Evolutionary conservation across 2,888 invertebrate genomes (phyloP), one percentile per base, ranked within the genome.

Genomic region (Phytoseiulus persimilis): DNA sequence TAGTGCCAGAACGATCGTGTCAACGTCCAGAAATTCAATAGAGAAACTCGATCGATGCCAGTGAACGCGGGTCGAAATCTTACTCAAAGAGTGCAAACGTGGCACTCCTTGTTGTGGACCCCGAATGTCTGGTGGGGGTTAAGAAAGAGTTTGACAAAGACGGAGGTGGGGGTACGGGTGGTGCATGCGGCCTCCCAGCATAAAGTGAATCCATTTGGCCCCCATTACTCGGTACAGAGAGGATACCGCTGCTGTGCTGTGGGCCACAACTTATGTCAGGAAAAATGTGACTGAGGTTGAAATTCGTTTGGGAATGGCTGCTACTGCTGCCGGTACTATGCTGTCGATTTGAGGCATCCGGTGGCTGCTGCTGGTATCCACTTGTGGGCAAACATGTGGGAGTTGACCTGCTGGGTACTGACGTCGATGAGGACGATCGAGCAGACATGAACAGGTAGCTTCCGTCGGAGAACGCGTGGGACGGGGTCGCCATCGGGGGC

Each of bases 261-360:
- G 32, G 87, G 33, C 87, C 87, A 45, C 87, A 87, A 33, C 87
- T 33, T 11, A 91, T 91, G 65, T 91, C 91, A 23, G 91, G 91
- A 32, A 91, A 90, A 11, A 91, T 91, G 90, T 91, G 91, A 83
- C 91, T 91, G 32, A 91, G 89, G 65, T 91, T 91, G 83, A 91
- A 91, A 83, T 91, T 91, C 1, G 91, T 87, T 33, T 33, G 32
- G n/a, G 39, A 39, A 39, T 87, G 87, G 45, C 87, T 45, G n/a
- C 32, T 33, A 23, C 65, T 18, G 65, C 65, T 18, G 28, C 65
- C 28, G 65, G 23, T 11, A 65, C 65, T 28, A 28, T 65, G 65
- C 18, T 65, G 45, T 14, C 39, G 87, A 45, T n/a, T 87, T n/a
- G 87, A 32, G 32, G 87, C 33, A 87, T 87, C 87, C 87, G 33